Conservation (phyloP, 2,113 vertebrate genomes). For the Labeo rohita region DNA sequence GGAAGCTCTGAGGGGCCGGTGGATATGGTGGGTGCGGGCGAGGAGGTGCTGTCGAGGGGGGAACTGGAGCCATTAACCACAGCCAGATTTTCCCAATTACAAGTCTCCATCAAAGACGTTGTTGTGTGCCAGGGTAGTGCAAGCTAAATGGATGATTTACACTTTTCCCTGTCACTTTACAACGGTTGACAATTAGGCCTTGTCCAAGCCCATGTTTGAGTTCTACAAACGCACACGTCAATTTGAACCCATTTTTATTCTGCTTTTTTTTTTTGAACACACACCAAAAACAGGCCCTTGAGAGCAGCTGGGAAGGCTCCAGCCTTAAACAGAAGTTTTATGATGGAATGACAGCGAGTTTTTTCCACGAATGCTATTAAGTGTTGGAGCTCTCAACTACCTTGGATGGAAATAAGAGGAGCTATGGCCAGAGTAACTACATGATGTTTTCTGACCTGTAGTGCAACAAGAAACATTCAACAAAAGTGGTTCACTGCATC, state of each 20-base stretch:
- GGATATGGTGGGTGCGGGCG: slow-evolving; percentile 4
- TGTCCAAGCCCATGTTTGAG: slow-evolving; percentile 37
- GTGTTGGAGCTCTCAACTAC: slow-evolving; percentile 25
- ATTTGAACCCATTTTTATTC: background rate
- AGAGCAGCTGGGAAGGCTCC: slow-evolving; percentile 47
- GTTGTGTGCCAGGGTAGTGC: slow-evolving; percentile 56
- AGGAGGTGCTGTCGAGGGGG: slow-evolving; percentile 6
- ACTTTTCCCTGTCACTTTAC: slow-evolving; percentile 57
- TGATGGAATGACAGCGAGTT: slow-evolving; percentile 40
- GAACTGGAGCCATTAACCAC: slow-evolving; percentile 52
- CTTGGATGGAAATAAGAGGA: background rate
- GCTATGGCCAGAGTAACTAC: slow-evolving; percentile 22
- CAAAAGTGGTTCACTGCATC: background rate
- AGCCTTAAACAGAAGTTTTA: slow-evolving; percentile 10
- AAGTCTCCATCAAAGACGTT: slow-evolving; percentile 56
- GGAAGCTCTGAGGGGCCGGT: slow-evolving; percentile 40
- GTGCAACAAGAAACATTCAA: background rate
- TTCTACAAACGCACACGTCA: slow-evolving; percentile 27
- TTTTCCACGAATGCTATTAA: slow-evolving; percentile 40
- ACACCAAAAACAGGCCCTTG: slow-evolving; percentile 28
- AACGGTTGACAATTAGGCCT: slow-evolving; percentile 58
- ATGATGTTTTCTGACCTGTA: slow-evolving; percentile 13
- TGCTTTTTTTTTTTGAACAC: background rate
- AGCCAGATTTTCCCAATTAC: slow-evolving; percentile 66
- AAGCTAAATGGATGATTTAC: slow-evolving; percentile 60